phyloP scores from a whole-genome alignment of 2,797 vertebrate genomes.

The Gambusia yucatana region DNA sequence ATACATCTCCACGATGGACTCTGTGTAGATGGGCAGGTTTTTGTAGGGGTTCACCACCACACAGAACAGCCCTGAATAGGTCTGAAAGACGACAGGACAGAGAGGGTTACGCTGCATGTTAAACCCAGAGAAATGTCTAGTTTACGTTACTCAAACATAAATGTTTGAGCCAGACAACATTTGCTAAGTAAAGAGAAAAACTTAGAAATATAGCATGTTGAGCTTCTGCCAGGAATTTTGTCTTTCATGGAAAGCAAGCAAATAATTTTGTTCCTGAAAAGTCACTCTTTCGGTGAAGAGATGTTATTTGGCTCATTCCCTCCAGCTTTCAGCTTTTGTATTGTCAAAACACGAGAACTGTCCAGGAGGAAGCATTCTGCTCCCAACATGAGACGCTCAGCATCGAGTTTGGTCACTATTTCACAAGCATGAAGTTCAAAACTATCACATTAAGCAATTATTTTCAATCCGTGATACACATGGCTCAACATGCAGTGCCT shows the following conservation, averaged over 20 bases:
- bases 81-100: conserved; percentile 73
- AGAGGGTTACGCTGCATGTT: conserved; percentile 12
- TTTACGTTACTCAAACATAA: neutral
- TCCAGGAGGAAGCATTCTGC: neutral
- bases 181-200: neutral
- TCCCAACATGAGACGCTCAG: neutral
- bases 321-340: neutral
- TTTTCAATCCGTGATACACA: neutral
- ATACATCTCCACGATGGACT: conserved; percentile 94
- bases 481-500: conserved; percentile 1
- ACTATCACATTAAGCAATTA: neutral
- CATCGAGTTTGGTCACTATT: neutral
- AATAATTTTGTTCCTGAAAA: neutral
- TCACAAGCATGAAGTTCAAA: neutral
- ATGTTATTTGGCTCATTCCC: neutral
- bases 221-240: neutral
- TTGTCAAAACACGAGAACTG: neutral
- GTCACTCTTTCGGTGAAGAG: neutral
- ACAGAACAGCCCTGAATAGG: conserved; percentile 94
- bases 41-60: conserved; percentile 96
- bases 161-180: neutral
- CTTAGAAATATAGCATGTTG: neutral
- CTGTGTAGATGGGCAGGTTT: conserved; percentile 92
- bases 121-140: neutral
- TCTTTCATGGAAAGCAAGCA: conserved; percentile 5